Evolutionary conservation across 2,797 vertebrate genomes (phyloP), one percentile per base, ranked within the genome.

Genomic region (Pipistrellus kuhlii): DNA sequence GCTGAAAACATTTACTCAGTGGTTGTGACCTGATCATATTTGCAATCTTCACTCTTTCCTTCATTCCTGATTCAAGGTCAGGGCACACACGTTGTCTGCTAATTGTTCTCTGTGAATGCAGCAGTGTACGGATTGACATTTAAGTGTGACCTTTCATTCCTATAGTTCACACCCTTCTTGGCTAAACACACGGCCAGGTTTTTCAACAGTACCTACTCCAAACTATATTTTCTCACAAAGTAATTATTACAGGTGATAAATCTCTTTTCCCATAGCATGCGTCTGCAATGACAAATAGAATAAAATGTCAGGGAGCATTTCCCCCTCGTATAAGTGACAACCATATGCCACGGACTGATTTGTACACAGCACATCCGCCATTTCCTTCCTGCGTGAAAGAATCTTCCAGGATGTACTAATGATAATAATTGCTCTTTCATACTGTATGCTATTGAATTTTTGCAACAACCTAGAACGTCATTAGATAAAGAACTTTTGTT

Each of bases 231-330:
- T 94, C 44, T 95, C 75, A 90, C 3, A 73, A 69, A 85, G 35
- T 62, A 81, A 88, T 76, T 62, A 41, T 84, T 84, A 32, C 0
- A 81, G 35, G 85, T 81, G 75, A 95, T 95, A 92, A 78, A 23
- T 83, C 8, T 84, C 66, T 88, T 91, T 27, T 77, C 44, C 53
- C 27, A 38, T 44, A 80, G 32, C 69, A 68, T 35, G 25, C 30
- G 3, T 80, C 51, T 86, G 66, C 11, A 51, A n/a, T 57, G 41
- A 83, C 55, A 84, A 32, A 44, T 25, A 85, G 48, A 93, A 73
- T 68, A 64, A 76, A 81, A 68, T 30, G 9, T 66, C 32, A 48
- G 5, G 35, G 69, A 3, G 4, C 17, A 11, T 55, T 89, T 87
- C n/a, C n/a, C 46, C 25, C 15, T 81, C 18, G 20, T n/a, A 1